Evolutionary conservation across 37 sponge, comb jelly and placozoan species (phyloP).

Genomic region (Mnemiopsis leidyi): DNA sequence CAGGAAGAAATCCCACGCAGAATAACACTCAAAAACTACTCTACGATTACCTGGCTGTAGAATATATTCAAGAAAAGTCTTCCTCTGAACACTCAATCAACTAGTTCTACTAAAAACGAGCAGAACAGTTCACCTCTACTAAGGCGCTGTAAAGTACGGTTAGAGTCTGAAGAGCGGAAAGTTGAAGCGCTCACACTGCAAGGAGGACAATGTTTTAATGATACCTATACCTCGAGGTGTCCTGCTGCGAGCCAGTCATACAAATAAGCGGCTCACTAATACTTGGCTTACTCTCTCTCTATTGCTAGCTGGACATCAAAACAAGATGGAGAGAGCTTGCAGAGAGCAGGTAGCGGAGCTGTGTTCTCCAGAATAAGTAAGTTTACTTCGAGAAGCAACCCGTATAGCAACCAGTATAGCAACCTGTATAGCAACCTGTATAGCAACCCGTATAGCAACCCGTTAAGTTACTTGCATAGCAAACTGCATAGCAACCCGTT

Average conservation of each 20-base stretch:
- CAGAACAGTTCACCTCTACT: no score
- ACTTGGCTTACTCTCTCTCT: background rate
- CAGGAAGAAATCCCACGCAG: background rate
- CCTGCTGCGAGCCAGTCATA: slow-evolving; percentile 59
- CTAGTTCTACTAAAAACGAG: no score
- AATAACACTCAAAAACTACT: background rate
- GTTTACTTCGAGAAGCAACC: no score
- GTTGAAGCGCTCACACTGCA: no score
- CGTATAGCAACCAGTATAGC: background rate
- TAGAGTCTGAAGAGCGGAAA: no score
- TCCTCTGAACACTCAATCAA: background rate
- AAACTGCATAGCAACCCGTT: background rate
- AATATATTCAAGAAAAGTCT: background rate
- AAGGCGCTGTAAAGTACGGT: no score
- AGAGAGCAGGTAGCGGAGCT: no score
- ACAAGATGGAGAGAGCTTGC: background rate
- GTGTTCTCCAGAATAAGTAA: no score
- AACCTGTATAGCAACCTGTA: background rate
- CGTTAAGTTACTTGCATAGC: background rate
- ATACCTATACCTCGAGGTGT: background rate
- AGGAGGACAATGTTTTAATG: background rate
- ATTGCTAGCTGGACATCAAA: background rate
- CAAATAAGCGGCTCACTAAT: slow-evolving; percentile 8
- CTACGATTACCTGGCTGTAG: background rate
- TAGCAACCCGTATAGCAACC: background rate